Percentiles rank a stretch among this genome's conserved stretches.
Conservation (phyloP, 2,888 invertebrate genomes). For the Idaea straminata region DNA sequence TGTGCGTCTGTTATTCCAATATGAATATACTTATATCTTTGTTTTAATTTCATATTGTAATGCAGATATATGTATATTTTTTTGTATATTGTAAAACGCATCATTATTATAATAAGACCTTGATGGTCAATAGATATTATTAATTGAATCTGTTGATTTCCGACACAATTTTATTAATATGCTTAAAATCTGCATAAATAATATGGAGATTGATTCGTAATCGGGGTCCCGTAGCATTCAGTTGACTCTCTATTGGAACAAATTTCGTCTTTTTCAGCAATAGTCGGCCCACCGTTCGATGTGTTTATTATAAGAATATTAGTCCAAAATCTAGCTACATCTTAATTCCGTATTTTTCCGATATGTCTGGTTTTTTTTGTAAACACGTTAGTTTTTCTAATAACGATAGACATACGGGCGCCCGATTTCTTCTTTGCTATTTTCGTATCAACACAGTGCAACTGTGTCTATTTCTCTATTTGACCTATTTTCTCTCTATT, state of each 20-base stretch:
- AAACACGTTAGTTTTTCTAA: constrained; percentile 30
- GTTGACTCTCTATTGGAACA: too few species aligned
- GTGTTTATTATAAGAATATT: too few species aligned
- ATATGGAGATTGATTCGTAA: too few species aligned
- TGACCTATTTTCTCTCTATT: background rate
- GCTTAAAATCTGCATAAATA: too few species aligned
- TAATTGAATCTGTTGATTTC: background rate
- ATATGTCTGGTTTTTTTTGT: background rate
- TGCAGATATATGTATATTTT: background rate
- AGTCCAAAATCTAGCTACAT: background rate
- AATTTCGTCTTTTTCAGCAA: too few species aligned
- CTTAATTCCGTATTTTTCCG: background rate
- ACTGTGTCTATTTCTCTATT: background rate
- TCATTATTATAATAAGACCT: background rate
- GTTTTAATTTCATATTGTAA: background rate
- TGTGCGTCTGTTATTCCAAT: background rate
- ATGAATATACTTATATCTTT: background rate
- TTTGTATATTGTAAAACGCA: background rate
- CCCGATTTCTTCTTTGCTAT: constrained; percentile 21
- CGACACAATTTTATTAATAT: too few species aligned
- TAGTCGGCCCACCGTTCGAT: too few species aligned
- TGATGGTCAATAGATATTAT: background rate
- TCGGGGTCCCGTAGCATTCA: too few species aligned
- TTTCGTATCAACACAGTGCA: background rate
- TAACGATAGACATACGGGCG: constrained; percentile 43